Percentiles rank a stretch among this genome's conserved stretches.
Conservation (phyloP, 2,888 invertebrate species). For the Pyrocoelia pectoralis region DNA sequence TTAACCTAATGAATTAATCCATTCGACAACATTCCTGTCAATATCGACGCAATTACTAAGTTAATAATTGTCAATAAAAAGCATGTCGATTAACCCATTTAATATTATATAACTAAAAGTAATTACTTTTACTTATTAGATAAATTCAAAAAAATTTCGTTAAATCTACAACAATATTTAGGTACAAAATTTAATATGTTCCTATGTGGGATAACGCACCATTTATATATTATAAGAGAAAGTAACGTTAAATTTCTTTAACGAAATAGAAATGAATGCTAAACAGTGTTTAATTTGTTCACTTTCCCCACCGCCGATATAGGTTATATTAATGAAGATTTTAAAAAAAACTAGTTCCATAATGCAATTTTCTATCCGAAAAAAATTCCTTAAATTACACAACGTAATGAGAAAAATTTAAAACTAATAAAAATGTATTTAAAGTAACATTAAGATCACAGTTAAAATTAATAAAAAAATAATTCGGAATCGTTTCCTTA, state of each 20-base stretch:
- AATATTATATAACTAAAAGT: too few species aligned
- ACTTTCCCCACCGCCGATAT: background rate
- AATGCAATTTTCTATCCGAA: background rate
- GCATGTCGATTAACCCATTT: too few species aligned
- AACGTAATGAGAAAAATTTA: background rate
- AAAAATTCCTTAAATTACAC: background rate
- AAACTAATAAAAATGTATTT: background rate
- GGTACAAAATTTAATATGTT: too few species aligned
- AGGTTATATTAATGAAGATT: background rate
- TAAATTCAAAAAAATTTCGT: too few species aligned
- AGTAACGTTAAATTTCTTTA: background rate
- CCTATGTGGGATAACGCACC: too few species aligned
- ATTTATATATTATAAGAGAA: background rate
- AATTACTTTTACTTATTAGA: too few species aligned
- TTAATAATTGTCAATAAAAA: too few species aligned
- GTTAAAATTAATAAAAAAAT: background rate
- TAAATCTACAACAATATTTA: too few species aligned
- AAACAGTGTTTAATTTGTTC: background rate
- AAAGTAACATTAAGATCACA: background rate
- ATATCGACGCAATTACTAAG: too few species aligned
- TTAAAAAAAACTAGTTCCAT: background rate
- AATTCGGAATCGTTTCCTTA: background rate
- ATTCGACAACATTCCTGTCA: too few species aligned
- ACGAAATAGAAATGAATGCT: background rate
- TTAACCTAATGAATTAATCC: too few species aligned